Evolutionary conservation across 2,888 invertebrate genomes (phyloP).

Genomic region (Oxystoma pomonae): DNA sequence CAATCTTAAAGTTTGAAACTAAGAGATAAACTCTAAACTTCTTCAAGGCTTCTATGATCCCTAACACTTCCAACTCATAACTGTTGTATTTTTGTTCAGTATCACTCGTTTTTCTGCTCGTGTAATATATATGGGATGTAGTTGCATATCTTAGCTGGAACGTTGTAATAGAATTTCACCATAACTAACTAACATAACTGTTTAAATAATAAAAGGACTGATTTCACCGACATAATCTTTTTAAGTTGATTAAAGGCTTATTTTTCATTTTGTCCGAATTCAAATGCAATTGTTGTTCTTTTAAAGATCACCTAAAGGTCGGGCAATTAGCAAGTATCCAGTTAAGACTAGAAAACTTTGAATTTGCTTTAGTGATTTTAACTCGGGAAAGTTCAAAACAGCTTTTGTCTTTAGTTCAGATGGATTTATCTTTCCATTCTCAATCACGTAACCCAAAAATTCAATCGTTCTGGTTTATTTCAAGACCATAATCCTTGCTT

Average conservation of each 20-base stretch:
- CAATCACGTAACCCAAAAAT: conserved; percentile 26
- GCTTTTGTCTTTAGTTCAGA: conserved; percentile 26
- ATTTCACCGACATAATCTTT: conserved; percentile 14
- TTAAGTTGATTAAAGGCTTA: conserved; percentile 22
- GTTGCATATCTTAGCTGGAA: conserved; percentile 21
- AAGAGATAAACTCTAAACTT: conserved; percentile 37
- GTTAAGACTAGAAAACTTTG: conserved; percentile 37
- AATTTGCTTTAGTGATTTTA: conserved; percentile 30
- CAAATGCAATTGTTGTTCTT: conserved; percentile 23
- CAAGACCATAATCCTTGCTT: conserved; percentile 26
- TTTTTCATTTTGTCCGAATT: conserved; percentile 17
- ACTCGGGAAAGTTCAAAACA: conserved; percentile 31
- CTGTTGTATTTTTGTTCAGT: conserved; percentile 25
- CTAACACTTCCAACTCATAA: conserved; percentile 32
- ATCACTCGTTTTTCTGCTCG: conserved; percentile 33
- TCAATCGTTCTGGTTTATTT: conserved; percentile 40
- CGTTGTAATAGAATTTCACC: conserved; percentile 34
- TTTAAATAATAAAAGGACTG: conserved; percentile 21
- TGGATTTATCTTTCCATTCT: conserved; percentile 31
- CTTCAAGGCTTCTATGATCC: conserved; percentile 23
- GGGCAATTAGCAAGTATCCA: conserved; percentile 33
- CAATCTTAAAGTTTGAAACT: conserved; percentile 25
- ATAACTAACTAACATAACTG: conserved; percentile 29
- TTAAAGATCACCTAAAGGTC: conserved; percentile 34
- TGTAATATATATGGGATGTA: conserved; percentile 37